Base-by-base conservation (phyloP, 2,888 invertebrate species). In the Trichacis sp. region DNA sequence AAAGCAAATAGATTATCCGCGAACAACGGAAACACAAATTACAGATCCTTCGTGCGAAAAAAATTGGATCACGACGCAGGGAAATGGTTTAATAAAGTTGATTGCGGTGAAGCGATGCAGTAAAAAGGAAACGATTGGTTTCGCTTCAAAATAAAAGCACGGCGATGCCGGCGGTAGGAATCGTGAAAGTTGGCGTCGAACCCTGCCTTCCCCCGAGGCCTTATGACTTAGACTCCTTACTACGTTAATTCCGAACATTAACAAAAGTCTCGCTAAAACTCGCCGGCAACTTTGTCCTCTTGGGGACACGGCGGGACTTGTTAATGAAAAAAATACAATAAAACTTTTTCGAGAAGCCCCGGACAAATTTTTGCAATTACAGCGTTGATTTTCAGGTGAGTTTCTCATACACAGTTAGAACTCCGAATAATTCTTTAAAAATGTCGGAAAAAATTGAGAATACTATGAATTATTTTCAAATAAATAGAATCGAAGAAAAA, bases 181-280 rank as follows among this genome's bases (percentile, higher is more conserved):
- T 83, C 78, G 81, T 76, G 74, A 78, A 83, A 83, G 82, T 83
- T 83, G 75, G 81, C 81, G 82, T 81, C 80, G 82, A 81, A 81
- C 76, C 80, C 69, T 63, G 65, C 64, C 67, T 65, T 82, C 83
- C 81, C 83, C 66, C 38, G 83, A 74, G 83, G 77, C 80, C 82
- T 83, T 83, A 83, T 83, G 83, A 83, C 83, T 83, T 83, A 83
- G 83, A 82, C 82, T 81, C 82, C 82, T 83, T 83, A 83, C 83
- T 81, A 81, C 82, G 82, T 83, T 83, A 83, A 83, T 83, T 83
- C 81, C 77, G 82, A 83, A 83, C 83, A 83, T 83, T 83, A 83
- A 83, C 83, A 83, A 83, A 83, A 82, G 81, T 83, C 83, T 81
- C 78, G 82, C 81, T 80, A 80, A 82, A 83, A 83, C 82, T 83